Percentiles rank a stretch among this genome's conserved stretches.
Conservation (phyloP, 35 echinoderm and acorn worm species). For the Ophiothrix spiculata region DNA sequence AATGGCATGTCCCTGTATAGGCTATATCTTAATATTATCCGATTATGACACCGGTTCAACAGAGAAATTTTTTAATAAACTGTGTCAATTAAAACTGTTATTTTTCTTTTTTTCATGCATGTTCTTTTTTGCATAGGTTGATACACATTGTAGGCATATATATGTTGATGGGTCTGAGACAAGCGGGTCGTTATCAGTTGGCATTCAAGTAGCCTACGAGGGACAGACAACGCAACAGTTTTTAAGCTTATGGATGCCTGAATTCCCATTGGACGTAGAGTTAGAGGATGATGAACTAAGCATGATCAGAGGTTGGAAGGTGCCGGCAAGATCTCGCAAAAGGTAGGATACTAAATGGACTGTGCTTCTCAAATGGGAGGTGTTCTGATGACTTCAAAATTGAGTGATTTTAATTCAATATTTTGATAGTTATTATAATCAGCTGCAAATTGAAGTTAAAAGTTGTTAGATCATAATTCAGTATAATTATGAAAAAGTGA, state of each 20-base stretch:
- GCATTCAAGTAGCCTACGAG: conserved; percentile 38
- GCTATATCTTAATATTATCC: not conserved
- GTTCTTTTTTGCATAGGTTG: conserved; percentile 41
- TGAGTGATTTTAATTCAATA: no score
- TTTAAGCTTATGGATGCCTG: conserved; percentile 84
- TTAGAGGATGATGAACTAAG: conserved; percentile 86
- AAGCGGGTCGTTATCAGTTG: conserved; percentile 33
- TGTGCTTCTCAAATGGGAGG: not conserved
- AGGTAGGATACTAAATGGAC: not conserved
- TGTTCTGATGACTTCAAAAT: not conserved
- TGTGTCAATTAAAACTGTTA: not conserved
- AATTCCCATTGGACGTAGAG: conserved; percentile 65
- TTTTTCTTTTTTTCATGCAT: not conserved
- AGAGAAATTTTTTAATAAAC: not conserved
- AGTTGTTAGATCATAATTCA: no score
- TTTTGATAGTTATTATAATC: no score
- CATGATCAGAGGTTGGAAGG: conserved; percentile 84
- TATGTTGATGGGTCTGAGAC: conserved; percentile 80
- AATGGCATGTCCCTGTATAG: no score
- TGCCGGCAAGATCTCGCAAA: conserved; percentile 19
- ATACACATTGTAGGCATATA: conserved; percentile 52
- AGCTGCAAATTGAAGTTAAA: no score
- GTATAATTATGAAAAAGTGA: no score
- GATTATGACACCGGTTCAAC: not conserved
- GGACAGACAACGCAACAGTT: conserved; percentile 26